phyloP scores from a whole-genome alignment of 1,140 invertebrate genomes.

The Eupristina koningsbergeri region DNA sequence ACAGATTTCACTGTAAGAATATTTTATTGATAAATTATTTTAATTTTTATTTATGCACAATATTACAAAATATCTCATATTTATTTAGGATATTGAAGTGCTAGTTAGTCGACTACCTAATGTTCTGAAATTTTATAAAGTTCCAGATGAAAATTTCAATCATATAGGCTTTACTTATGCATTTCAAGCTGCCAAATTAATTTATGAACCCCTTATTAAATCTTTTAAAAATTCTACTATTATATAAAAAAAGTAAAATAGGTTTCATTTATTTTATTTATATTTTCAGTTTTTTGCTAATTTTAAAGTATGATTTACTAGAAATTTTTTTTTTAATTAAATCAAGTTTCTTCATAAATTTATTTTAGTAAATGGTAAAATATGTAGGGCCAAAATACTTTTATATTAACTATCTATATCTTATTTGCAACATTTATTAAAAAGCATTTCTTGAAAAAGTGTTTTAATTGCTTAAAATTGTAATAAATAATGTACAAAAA shows the following conservation, averaged over 20 bases:
- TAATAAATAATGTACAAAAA: not conserved
- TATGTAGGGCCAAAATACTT: not conserved
- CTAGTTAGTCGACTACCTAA: conserved; percentile 72
- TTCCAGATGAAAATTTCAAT: conserved; percentile 78
- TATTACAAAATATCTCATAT: not conserved
- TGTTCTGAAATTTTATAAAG: conserved; percentile 68
- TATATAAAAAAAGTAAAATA: not conserved
- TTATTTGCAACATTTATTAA: not conserved
- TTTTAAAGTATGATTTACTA: too few species aligned
- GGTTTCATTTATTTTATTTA: not conserved
- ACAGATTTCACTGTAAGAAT: conserved; percentile 57
- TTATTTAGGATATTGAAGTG: conserved; percentile 75
- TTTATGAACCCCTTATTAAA: conserved; percentile 60
- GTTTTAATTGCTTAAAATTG: not conserved
- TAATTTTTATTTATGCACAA: not conserved
- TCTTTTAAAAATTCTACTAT: conserved; percentile 53
- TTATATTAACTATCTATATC: not conserved
- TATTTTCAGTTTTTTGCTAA: not conserved
- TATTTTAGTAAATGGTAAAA: not conserved
- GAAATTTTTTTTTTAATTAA: not conserved
- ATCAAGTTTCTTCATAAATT: not conserved
- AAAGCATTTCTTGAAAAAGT: not conserved
- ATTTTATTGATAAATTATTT: not conserved
- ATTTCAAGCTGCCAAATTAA: conserved; percentile 60
- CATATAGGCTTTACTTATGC: conserved; percentile 83